These are phyloP conservation scores for Cichladusa arquata DNA, from an alignment of 2,113 vertebrate genomes.

Conservation along the genomic window DNA sequence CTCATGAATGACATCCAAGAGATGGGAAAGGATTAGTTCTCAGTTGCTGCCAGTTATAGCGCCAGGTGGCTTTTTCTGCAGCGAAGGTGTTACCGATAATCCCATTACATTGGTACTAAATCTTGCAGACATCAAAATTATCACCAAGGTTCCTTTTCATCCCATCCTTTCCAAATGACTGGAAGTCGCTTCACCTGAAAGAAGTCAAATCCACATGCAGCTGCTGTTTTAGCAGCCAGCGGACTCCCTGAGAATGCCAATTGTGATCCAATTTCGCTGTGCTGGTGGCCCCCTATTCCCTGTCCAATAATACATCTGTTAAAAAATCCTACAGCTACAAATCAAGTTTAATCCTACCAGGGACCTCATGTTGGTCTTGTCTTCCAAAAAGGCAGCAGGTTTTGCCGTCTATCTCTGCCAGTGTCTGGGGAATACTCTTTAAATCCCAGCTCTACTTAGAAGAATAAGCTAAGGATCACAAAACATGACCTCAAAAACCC, in stretches of 20 bases:
- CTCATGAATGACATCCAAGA: conserved; percentile 96
- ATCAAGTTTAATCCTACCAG: conserved; percentile 94
- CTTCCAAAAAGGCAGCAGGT: conserved; percentile 86
- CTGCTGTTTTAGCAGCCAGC: conserved; percentile 85
- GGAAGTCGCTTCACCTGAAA: conserved; percentile 91
- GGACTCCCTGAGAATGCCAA: conserved; percentile 85
- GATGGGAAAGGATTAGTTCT: conserved; percentile 96
- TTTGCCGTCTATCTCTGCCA: conserved; percentile 79
- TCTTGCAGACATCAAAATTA: conserved; percentile 91
- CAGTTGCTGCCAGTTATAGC: conserved; percentile 92
- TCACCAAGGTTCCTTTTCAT: conserved; percentile 87
- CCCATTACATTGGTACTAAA: conserved; percentile 94
- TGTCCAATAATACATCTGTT: conserved; percentile 94
- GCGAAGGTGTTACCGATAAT: conserved; percentile 97
- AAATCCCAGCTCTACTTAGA: conserved; percentile 91
- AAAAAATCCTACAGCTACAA: conserved; percentile 93
- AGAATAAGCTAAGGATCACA: conserved; percentile 92
- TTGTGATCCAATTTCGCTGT: conserved; percentile 87
- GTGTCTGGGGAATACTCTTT: conserved; percentile 86
- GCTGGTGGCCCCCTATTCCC: conserved; percentile 92
- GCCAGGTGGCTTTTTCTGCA: conserved; percentile 94
- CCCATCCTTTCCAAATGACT: conserved; percentile 91
- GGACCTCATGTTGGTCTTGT: conserved; percentile 91
- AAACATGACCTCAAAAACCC: conserved; percentile 89
- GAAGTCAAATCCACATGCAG: conserved; percentile 89